Conservation (phyloP, 2,888 invertebrate genomes). For the Sesia apiformis region DNA sequence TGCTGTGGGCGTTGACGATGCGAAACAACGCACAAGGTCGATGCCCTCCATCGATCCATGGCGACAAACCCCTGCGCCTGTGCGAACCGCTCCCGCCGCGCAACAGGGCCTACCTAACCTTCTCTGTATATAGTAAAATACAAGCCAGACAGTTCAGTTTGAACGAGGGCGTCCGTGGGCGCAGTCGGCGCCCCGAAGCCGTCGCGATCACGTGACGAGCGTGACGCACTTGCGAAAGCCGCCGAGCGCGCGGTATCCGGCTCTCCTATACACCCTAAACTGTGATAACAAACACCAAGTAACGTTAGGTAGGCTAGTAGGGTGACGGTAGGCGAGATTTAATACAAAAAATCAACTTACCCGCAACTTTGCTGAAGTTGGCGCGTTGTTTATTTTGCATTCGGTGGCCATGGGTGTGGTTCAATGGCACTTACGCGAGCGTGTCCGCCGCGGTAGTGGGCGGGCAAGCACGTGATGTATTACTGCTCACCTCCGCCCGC, state of each 20-base stretch:
- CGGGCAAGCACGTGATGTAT: conserved; percentile 26
- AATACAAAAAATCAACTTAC: no score
- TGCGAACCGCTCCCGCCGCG: conserved; percentile 29
- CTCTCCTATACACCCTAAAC: conserved; percentile 18
- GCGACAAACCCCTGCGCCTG: conserved; percentile 31
- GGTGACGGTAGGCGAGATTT: not conserved
- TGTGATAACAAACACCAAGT: conserved; percentile 45
- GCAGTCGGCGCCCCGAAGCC: conserved; percentile 44
- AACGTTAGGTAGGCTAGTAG: conserved; percentile 16
- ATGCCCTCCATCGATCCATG: conserved; percentile 49
- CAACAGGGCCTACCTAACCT: conserved; percentile 39
- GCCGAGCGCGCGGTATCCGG: conserved; percentile 4
- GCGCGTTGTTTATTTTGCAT: conserved; percentile 16
- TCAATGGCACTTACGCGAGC: conserved; percentile 28
- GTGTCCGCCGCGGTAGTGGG: conserved; percentile 16
- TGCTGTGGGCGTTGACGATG: conserved; percentile 4
- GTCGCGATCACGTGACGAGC: conserved; percentile 25
- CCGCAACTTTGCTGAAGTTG: not conserved
- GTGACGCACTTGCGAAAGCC: not conserved
- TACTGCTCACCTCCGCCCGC: conserved; percentile 12
- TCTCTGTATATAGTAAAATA: conserved; percentile 31
- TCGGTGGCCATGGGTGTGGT: conserved; percentile 36
- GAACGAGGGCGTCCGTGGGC: conserved; percentile 47
- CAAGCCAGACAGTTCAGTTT: conserved; percentile 37
- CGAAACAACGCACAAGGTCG: conserved; percentile 45